Conservation (phyloP, 2,888 invertebrate genomes). For the Hydrotaea diabolus region DNA sequence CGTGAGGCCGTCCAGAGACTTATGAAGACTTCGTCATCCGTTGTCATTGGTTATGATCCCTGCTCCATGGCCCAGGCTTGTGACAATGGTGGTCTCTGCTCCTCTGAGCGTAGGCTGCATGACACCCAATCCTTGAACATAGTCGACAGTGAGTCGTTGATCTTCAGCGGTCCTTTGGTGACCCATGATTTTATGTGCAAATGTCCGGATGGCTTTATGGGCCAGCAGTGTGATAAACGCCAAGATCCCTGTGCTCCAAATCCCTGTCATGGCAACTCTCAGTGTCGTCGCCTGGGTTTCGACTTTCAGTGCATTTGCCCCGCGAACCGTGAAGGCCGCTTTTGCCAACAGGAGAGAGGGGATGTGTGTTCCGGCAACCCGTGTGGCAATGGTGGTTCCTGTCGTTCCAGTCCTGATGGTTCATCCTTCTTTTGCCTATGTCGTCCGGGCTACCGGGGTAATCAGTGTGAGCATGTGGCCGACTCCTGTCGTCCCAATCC, state of each 20-base stretch:
- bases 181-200: slow-evolving; percentile 89
- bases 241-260: slow-evolving; percentile 95
- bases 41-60: slow-evolving; percentile 89
- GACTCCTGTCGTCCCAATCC: slow-evolving; percentile 96
- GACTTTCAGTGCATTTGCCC: slow-evolving; percentile 93
- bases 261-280: slow-evolving; percentile 92
- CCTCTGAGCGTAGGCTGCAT: slow-evolving; percentile 86
- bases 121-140: slow-evolving; percentile 83
- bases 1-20: slow-evolving; percentile 84
- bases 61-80: slow-evolving; percentile 86
- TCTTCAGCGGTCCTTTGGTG: slow-evolving; percentile 91
- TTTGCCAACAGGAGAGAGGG: slow-evolving; percentile 91
- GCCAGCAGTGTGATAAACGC: slow-evolving; percentile 89
- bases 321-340: slow-evolving; percentile 88
- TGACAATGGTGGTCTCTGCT: slow-evolving; percentile 90
- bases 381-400: slow-evolving; percentile 95
- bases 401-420: slow-evolving; percentile 92
- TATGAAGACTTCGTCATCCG: slow-evolving; percentile 82
- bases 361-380: slow-evolving; percentile 93
- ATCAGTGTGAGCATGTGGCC: slow-evolving; percentile 92
- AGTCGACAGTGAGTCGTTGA: slow-evolving; percentile 89
- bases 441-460: slow-evolving; percentile 94
- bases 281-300: slow-evolving; percentile 91
- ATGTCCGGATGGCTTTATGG: slow-evolving; percentile 92
- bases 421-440: slow-evolving; percentile 96